These are phyloP conservation scores for Artemia sinica DNA, from an alignment of 2,888 invertebrate genomes.

Conservation along the genomic window DNA sequence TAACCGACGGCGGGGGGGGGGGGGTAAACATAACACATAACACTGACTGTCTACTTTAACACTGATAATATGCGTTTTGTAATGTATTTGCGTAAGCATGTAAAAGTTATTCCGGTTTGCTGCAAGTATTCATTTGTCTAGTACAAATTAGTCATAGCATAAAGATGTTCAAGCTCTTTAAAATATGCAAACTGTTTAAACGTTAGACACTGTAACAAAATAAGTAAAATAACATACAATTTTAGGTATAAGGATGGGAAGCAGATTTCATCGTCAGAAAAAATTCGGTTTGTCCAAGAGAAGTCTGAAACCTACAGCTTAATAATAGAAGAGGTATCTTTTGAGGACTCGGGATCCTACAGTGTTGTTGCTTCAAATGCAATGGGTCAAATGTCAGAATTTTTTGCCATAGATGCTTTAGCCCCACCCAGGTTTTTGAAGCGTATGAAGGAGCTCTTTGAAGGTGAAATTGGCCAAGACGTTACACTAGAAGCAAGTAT, in stretches of 20 bases:
- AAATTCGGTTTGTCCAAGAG: constrained; percentile 52
- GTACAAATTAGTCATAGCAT: too few species aligned
- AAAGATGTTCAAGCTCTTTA: too few species aligned
- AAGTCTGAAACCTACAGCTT: constrained; percentile 44
- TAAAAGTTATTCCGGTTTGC: too few species aligned
- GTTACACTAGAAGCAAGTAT: constrained; percentile 20
- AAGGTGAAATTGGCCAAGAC: constrained; percentile 24
- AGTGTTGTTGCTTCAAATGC: constrained; percentile 70
- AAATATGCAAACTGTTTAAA: too few species aligned
- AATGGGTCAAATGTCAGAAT: constrained; percentile 73
- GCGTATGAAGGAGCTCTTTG: constrained; percentile 21
- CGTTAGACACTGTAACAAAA: too few species aligned
- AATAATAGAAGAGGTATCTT: constrained; percentile 48
- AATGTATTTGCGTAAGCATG: too few species aligned
- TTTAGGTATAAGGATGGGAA: constrained; percentile 63
- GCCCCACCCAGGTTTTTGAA: constrained; percentile 57
- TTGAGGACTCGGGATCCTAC: constrained; percentile 70
- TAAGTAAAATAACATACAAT: too few species aligned
- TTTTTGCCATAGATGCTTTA: constrained; percentile 69
- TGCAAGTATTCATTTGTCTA: too few species aligned
- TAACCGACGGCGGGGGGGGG: too few species aligned
- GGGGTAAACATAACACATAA: too few species aligned
- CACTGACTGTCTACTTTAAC: too few species aligned
- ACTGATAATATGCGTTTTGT: too few species aligned
- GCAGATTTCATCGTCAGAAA: constrained; percentile 50